Evolutionary conservation across 2,888 invertebrate genomes (phyloP).

Genomic region (Lithosia quadra): DNA sequence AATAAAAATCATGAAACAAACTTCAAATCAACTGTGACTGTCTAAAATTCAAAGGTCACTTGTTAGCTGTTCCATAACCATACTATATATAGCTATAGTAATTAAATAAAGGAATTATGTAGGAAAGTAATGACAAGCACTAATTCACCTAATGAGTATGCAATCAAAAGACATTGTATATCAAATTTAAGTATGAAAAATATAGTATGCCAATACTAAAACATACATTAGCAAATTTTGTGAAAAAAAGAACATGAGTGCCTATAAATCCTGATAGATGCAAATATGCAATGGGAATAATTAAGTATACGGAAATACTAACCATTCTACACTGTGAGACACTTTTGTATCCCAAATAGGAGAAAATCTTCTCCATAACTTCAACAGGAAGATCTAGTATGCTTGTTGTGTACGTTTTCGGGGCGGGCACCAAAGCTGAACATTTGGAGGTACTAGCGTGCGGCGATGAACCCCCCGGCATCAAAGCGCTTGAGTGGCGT

Average conservation of each 20-base stretch:
- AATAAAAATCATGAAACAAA: background rate
- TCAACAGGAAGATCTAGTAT: slow-evolving; percentile 93
- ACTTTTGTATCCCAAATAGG: slow-evolving; percentile 91
- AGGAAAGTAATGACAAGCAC: background rate
- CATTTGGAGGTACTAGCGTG: slow-evolving; percentile 73
- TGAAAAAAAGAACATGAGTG: too few relatives aligned
- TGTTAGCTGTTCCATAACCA: background rate
- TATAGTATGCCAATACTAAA: background rate
- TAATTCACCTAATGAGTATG: background rate
- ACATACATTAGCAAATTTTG: too few relatives aligned
- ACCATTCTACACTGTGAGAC: slow-evolving; percentile 93
- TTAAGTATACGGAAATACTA: slow-evolving; percentile 61
- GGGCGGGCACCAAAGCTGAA: slow-evolving; percentile 65
- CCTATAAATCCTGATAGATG: background rate
- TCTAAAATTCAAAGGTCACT: background rate
- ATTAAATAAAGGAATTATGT: background rate
- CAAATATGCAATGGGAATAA: background rate
- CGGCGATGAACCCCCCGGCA: slow-evolving; percentile 82
- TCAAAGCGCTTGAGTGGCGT: slow-evolving; percentile 81
- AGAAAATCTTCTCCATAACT: slow-evolving; percentile 92
- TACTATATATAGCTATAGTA: background rate
- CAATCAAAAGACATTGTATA: background rate
- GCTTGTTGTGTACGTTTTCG: slow-evolving; percentile 71
- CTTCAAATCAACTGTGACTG: background rate
- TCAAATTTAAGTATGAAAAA: background rate